Evolutionary conservation across 2,797 vertebrate genomes (phyloP), one percentile per base, ranked within the genome.

Genomic region (Sebastes iracundus): DNA sequence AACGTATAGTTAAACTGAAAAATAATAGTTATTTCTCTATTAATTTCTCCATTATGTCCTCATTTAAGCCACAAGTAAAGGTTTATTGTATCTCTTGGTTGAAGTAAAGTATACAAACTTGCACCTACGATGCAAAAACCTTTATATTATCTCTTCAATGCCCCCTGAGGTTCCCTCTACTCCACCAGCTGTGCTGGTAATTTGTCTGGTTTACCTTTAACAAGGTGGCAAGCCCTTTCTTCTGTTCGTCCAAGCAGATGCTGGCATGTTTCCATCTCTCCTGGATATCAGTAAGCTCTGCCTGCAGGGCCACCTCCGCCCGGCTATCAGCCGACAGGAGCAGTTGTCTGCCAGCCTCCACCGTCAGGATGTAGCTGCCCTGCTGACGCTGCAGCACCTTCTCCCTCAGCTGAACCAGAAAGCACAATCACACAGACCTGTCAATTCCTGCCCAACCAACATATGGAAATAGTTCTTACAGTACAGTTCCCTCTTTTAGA

Each of bases 291-390:
- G 95, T 95, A 61, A 99, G 97, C 81, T 99, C 97, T 0, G 94
- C 78, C 90, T 99, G 97, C 87, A 99, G 91, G 32, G 89, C 72
- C 7, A 91, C 93, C 93, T 99, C 98, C 0, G 97, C 96, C 49
- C 80, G 95, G 38, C 93, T 92, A 68, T 99, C 98, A 0, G 97
- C 97, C 0, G 96, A 97, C 46, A 99, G 96, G 68, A 99, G 95
- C 38, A 99, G 95, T 27, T 99, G 98, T 76, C 97, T 96, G 52
- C 97, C 98, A 0, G 97, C 97, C 92, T 99, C 98, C 93, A 99
- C 96, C 0, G 97, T 97, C 83, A 99, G 94, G 93, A 99, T 98
- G 83, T 98, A 99, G 94, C 98, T 98, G 67, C 99, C 98, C 88
- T 99, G 98, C 60, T 99, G 99, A 20, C 97, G 95, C 88, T 98